These are phyloP conservation scores for Sphecodes monilicornis DNA, from an alignment of 2,888 invertebrate genomes.

Conservation along the genomic window DNA sequence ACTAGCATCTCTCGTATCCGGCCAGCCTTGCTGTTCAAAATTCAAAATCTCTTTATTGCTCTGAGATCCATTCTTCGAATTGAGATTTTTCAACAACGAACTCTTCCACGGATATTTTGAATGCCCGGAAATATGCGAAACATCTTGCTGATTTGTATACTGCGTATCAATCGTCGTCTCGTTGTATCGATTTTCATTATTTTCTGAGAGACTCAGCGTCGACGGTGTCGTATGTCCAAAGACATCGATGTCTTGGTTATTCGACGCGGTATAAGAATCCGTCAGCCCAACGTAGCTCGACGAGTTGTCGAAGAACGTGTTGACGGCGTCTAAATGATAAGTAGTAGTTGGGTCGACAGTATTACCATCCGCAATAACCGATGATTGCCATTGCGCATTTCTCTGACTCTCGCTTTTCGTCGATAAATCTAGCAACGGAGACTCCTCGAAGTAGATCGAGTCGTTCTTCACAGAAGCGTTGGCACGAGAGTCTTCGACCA, in stretches of 20 bases:
- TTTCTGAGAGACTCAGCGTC: not conserved
- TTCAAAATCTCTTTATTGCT: not conserved
- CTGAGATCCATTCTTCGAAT: conserved; percentile 17
- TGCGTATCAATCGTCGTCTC: conserved; percentile 2
- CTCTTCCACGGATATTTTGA: no score
- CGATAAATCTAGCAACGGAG: conserved; percentile 88
- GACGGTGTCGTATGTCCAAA: conserved; percentile 3
- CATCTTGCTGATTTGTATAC: conserved; percentile 18
- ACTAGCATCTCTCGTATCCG: conserved; percentile 7
- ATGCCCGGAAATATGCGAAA: no score
- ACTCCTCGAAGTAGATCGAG: conserved; percentile 89
- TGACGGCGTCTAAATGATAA: conserved; percentile 6
- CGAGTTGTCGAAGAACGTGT: conserved; percentile 11
- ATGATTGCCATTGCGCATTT: conserved; percentile 18
- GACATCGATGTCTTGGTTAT: not conserved
- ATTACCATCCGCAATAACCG: not conserved
- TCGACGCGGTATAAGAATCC: conserved; percentile 18
- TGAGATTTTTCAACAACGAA: not conserved
- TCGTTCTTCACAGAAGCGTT: conserved; percentile 84
- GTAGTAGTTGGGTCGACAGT: not conserved
- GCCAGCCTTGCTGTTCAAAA: conserved; percentile 3
- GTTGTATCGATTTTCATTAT: not conserved
- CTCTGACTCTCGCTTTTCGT: conserved; percentile 51
- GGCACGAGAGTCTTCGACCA: conserved; percentile 39
- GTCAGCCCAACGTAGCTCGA: not conserved